These are phyloP conservation scores for Trissoscelio sp. DNA, from an alignment of 2,888 invertebrate genomes.

Conservation along the genomic window DNA sequence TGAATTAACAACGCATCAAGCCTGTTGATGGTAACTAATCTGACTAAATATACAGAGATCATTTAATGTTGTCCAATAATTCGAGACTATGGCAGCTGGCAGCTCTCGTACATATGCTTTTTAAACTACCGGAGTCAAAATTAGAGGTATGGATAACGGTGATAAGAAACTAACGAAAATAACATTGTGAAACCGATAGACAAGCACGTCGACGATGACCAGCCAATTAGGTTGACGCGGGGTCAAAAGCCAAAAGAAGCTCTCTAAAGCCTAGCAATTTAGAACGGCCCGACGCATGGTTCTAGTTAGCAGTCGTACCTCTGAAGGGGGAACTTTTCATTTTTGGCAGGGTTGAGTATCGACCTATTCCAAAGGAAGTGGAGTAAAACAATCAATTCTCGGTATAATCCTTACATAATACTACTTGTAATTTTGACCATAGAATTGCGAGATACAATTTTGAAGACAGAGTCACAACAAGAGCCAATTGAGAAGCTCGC, in stretches of 20 bases:
- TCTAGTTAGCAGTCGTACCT: slow-evolving; percentile 79
- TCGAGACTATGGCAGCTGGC: slow-evolving; percentile 70
- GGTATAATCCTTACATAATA: slow-evolving; percentile 14
- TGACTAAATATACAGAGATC: background rate
- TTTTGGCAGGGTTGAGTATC: slow-evolving; percentile 79
- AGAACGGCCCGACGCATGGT: slow-evolving; percentile 71
- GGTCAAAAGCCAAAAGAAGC: slow-evolving; percentile 74
- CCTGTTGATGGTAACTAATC: slow-evolving; percentile 2
- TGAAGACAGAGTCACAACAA: background rate
- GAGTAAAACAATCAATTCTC: slow-evolving; percentile 67
- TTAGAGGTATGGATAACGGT: slow-evolving; percentile 32
- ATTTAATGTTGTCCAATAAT: slow-evolving; percentile 53
- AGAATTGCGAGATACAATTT: slow-evolving; percentile 58
- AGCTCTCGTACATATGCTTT: slow-evolving; percentile 72
- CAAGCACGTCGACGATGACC: slow-evolving; percentile 63
- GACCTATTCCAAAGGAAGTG: slow-evolving; percentile 80
- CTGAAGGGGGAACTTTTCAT: slow-evolving; percentile 79
- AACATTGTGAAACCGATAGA: slow-evolving; percentile 49
- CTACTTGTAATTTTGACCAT: slow-evolving; percentile 27
- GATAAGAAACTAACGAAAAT: slow-evolving; percentile 46
- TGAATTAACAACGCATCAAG: slow-evolving; percentile 33
- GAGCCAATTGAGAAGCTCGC: slow-evolving; percentile 40
- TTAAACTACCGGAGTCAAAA: slow-evolving; percentile 13
- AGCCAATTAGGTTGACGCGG: slow-evolving; percentile 69
- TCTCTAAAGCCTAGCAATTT: slow-evolving; percentile 76